Conservation (phyloP, 2,797 vertebrate species). For the Trichosurus vulpecula region DNA sequence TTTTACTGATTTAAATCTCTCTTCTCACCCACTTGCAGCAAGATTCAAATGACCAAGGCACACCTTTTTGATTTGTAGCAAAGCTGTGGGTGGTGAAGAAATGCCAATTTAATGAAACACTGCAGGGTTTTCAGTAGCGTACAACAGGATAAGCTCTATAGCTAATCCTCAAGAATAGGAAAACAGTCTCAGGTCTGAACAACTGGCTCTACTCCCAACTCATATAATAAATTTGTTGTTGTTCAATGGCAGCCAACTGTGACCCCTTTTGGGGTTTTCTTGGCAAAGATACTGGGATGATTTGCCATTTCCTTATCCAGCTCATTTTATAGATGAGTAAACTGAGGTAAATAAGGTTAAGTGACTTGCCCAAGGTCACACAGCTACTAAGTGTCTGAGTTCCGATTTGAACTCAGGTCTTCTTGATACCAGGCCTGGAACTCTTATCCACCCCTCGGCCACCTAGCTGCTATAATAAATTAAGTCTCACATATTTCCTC, state of each 20-base stretch:
- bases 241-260: neutral
- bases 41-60: neutral
- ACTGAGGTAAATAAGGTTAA: neutral
- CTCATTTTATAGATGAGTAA: neutral
- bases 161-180: neutral
- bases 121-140: too few relatives aligned
- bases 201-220: fast-evolving
- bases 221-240: neutral
- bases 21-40: neutral
- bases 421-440: neutral
- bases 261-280: neutral
- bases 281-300: neutral
- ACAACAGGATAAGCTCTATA: too few relatives aligned
- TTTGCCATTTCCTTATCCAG: neutral
- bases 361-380: neutral
- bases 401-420: neutral
- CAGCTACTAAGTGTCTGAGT: neutral
- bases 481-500: neutral
- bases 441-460: neutral
- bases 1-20: neutral
- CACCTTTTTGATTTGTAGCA: too few relatives aligned
- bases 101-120: fast-evolving
- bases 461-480: neutral
- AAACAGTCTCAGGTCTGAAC: neutral
- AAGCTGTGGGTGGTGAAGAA: neutral